Base-by-base conservation (phyloP, 2,797 vertebrate species). In the Lutjanus campechanus region DNA sequence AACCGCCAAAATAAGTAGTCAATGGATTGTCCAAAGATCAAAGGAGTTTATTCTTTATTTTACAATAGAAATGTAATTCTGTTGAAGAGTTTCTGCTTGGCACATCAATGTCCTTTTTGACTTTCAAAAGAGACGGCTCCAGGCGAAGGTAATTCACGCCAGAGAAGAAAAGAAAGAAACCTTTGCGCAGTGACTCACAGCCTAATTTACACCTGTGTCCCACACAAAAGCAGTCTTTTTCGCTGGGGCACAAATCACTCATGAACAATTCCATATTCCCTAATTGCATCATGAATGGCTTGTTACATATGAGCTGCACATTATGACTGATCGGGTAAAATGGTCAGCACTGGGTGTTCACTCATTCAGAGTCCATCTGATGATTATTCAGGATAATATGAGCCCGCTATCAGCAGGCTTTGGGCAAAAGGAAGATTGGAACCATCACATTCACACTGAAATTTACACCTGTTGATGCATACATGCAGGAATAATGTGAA, bases 61-160 rank as follows among this genome's bases (percentile, higher is more conserved):
- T 25, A 77, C 44, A 76, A 75, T 16, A 40, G 19, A 58, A 69
- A 76, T 58, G 51, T 40, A 68, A 69, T 69, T 81, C 66, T 75
- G 41, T 40, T 66, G 22, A 79, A 44, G 64, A 73, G 68, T 75
- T 73, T 77, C 69, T 77, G 43, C 12, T 44, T 5, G 41, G 29
- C 19, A 67, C 64, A 74, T 84, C 63, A 88, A 85, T 85, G 77
- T 69, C 83, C 74, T 80, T 77, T 92, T 89, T 90, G 81, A 87
- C 87, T 91, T 91, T 91, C 79, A 88, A 89, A 87, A 85, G 70
- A 82, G 68, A 84, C 64, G 62, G 69, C 85, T 91, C 58, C 81
- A 87, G 81, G 89, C 86, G 84, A 85, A 89, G 74, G 84, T 91
- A 86, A 89, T 64, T 85, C 73, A 76, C 71, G 66, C 47, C 82